Base-by-base conservation (phyloP, 2,113 vertebrate species). In the Sphaerodactylus townsendi region DNA sequence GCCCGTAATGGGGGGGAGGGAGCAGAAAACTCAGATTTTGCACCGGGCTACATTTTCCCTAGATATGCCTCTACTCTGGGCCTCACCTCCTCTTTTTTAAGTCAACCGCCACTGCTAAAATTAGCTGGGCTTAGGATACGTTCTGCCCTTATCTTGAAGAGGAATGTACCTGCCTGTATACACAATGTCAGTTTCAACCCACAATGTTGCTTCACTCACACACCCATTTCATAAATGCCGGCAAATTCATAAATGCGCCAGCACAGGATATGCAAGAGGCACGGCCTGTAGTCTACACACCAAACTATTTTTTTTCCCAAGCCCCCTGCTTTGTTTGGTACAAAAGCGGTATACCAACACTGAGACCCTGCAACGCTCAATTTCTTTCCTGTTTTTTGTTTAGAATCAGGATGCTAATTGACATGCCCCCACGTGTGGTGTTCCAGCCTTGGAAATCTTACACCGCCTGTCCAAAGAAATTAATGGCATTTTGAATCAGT, bases 391-490 rank as follows among this genome's bases (percentile, higher is more conserved):
- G n/a, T 48, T 50, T 72, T 48, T 85, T 79, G 41, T 85, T 79
- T 79, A 72, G 17, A 56, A 37, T 33, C 48, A 84, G 65, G 50
- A 62, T 72, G 15, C 56, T 72, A 62, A 79, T 79, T 68, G 30
- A 68, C 50, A 90, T 86, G 76, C 41, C 87, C 91, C 6, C 73
- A n/a, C 21, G 77, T 21, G 15, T 37, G 85, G 85, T 59, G 59
- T 72, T 14, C 3, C 50, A 53, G 1, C 82, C 70, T 50, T 81
- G 72, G 81, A 87, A 68, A 71, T 82, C 53, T 28, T 89, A 14
- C 76, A 37, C 53, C 23, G 59, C 59, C 59, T 28, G 25, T 62
- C 59, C 62, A 23, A 37, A 85, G 83, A 46, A 79, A 72, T 35
- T 53, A 66, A 69, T 44, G 53, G 53, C 46, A 50, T 71, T 74